Conservation (phyloP, 2,113 vertebrate genomes). For the Chunga burmeisteri region DNA sequence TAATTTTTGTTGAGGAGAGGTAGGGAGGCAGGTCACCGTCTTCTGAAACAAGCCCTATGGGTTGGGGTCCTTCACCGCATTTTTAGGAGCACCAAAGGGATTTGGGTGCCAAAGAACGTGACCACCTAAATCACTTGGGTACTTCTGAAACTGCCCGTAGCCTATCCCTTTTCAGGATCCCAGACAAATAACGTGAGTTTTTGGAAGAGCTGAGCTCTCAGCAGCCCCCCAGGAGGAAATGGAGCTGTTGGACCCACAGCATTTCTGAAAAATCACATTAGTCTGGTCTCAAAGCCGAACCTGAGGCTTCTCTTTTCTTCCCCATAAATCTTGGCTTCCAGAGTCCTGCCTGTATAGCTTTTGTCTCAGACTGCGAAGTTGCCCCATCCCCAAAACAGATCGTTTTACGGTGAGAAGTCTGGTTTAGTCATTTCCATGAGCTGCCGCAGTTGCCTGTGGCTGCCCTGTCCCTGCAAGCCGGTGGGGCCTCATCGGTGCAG, state of each 20-base stretch:
- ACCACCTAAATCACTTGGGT: background rate
- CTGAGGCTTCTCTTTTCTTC: background rate
- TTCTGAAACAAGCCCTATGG: background rate
- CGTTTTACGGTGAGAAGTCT: background rate
- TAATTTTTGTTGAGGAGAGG: background rate
- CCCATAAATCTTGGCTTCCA: background rate
- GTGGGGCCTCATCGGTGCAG: accelerated
- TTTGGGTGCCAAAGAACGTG: background rate
- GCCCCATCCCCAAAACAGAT: background rate
- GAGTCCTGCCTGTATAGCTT: background rate
- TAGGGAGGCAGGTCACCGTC: background rate
- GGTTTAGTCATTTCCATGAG: background rate
- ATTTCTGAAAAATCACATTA: background rate
- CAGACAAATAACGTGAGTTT: background rate
- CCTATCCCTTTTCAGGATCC: background rate
- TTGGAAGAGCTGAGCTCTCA: background rate
- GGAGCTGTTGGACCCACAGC: background rate
- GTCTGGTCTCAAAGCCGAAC: background rate
- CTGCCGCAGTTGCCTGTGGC: background rate
- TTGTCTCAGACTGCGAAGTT: background rate
- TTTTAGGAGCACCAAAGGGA: background rate
- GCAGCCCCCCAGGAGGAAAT: background rate
- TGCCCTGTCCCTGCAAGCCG: background rate
- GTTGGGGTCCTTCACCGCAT: background rate
- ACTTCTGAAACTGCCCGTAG: background rate